A percentile compares a stretch with the other conserved stretches of the same genome.
Evolutionary conservation across 2,888 invertebrate genomes (phyloP).

Genomic region (Mechanitis messenoides): DNA sequence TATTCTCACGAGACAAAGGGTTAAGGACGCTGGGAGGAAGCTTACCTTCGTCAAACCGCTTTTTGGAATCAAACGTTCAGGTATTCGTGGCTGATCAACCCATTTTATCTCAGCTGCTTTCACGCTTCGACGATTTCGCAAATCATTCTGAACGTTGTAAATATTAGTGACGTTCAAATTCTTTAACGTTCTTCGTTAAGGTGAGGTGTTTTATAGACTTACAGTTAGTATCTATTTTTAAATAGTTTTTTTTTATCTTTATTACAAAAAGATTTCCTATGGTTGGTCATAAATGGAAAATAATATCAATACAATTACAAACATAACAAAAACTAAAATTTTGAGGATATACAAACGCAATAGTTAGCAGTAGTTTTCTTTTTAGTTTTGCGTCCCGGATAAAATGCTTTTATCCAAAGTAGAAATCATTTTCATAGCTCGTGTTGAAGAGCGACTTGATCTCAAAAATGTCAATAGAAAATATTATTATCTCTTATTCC

Average conservation of each 20-base stretch:
- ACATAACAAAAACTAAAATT: too few relatives aligned
- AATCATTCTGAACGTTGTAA: slow-evolving; percentile 23
- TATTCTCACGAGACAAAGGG: slow-evolving; percentile 73
- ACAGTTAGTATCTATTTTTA: not conserved
- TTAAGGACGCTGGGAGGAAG: slow-evolving; percentile 59
- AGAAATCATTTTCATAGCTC: slow-evolving; percentile 27
- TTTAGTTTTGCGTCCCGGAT: slow-evolving; percentile 33
- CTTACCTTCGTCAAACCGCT: slow-evolving; percentile 70
- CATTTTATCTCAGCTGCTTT: slow-evolving; percentile 34
- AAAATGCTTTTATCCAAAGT: slow-evolving; percentile 41
- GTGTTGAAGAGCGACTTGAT: slow-evolving; percentile 12
- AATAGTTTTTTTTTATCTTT: not conserved
- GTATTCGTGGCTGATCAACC: slow-evolving; percentile 54
- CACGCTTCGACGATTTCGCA: slow-evolving; percentile 29
- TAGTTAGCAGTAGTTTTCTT: slow-evolving; percentile 36
- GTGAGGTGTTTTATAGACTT: not conserved
- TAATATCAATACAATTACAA: too few relatives aligned
- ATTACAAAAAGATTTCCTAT: too few relatives aligned
- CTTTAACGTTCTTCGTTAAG: not conserved
- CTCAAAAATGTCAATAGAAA: too few relatives aligned
- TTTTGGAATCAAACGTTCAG: slow-evolving; percentile 62
- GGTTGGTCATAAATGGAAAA: too few relatives aligned
- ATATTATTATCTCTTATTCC: too few relatives aligned
- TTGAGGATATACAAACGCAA: slow-evolving; percentile 34
- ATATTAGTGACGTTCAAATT: slow-evolving; percentile 10